phyloP scores from a whole-genome alignment of 2,888 invertebrate species.

The Drosophila lutescens region DNA sequence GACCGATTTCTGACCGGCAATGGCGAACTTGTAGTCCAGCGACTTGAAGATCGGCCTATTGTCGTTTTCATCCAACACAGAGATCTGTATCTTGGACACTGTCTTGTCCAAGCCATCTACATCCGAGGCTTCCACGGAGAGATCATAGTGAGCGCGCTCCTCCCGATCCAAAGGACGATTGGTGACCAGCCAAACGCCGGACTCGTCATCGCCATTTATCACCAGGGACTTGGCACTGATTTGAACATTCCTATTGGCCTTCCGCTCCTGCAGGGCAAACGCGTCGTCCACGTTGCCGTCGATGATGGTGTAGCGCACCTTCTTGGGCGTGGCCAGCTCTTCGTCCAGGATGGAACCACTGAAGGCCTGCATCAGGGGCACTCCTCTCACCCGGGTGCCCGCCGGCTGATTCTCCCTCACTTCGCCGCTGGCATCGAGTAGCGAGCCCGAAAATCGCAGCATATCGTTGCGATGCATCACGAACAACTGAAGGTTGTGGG shows the following conservation, averaged over 20 bases:
- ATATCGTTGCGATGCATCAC: conserved; percentile 93
- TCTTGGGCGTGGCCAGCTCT: conserved; percentile 79
- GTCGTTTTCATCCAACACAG: conserved; percentile 94
- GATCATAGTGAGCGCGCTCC: conserved; percentile 88
- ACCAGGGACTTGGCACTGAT: conserved; percentile 67
- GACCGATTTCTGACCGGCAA: conserved; percentile 87
- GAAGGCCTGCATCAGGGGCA: conserved; percentile 90
- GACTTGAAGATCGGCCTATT: conserved; percentile 94
- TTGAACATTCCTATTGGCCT: conserved; percentile 69
- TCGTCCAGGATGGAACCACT: conserved; percentile 85
- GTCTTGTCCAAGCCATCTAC: conserved; percentile 92
- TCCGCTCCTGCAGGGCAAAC: conserved; percentile 88
- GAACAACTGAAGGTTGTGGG: conserved; percentile 91
- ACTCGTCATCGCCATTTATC: conserved; percentile 85
- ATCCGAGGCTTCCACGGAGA: conserved; percentile 92
- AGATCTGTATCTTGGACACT: conserved; percentile 90
- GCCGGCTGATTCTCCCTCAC: conserved; percentile 91
- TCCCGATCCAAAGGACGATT: conserved; percentile 92
- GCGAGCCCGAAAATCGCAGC: conserved; percentile 90
- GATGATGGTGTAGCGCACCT: conserved; percentile 91
- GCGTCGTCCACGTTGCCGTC: conserved; percentile 90
- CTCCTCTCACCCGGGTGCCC: conserved; percentile 89
- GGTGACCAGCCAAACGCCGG: conserved; percentile 91
- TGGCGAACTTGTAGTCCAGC: conserved; percentile 90
- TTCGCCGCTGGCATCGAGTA: conserved; percentile 88